Base-by-base conservation (phyloP, 2,888 invertebrate genomes). In the Acleris emargana region DNA sequence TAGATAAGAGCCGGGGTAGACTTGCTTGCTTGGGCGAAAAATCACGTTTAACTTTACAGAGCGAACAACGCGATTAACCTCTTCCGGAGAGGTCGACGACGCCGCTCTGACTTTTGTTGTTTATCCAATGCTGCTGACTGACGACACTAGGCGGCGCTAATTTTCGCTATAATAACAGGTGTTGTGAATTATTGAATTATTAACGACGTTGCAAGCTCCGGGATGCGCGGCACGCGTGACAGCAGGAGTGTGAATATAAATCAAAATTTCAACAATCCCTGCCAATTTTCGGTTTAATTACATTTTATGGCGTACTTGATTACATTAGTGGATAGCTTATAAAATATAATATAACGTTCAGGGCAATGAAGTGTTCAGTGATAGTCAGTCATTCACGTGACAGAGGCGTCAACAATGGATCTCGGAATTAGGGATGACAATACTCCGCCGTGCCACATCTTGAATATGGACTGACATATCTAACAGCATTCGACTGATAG, bases 201-300 rank as follows among this genome's bases (percentile, higher is more conserved):
- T 70, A 64, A 67, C 69, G 68, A 62, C 66, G 45, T 54, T 38
- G 61, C 62, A 49, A 49, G 59, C 61, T 58, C 54, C 59, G 58
- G 61, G 60, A 64, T 64, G 63, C 66, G 52, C 53, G 47, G 55
- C 63, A 67, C 59, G 63, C 63, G 69, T 64, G 68, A 61, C 57
- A 43, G 58, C 62, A 68, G 58, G 68, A 69, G 69, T 71, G 68
- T 71, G 75, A 76, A 76, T 76, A 75, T 78, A 72, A 78, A 77
- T 80, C 74, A 79, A 76, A 75, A 73, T 77, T 79, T 76, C 68
- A 78, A 72, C 78, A 75, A 77, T 76, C 67, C 71, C 72, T 71
- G 70, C 72, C 76, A 77, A 81, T 79, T 79, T 79, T 77, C 78
- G 74, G 76, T 76, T 77, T 79, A 79, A 82, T 82, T 80, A 73